Evolutionary conservation across 2,797 vertebrate species (phyloP).

Genomic region (Trichosurus vulpecula): DNA sequence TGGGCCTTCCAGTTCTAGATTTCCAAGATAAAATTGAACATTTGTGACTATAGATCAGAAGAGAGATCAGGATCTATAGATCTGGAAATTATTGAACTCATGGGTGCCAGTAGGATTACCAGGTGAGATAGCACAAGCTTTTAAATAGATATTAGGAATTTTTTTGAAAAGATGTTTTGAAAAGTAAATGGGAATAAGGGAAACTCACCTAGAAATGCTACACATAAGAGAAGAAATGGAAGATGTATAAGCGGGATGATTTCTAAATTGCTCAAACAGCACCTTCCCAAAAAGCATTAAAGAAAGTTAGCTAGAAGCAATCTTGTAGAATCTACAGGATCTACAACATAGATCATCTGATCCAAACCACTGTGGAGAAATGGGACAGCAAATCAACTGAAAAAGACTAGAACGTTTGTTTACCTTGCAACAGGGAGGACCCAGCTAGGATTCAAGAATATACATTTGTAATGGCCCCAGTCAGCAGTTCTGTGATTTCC

Average conservation of each 20-base stretch:
- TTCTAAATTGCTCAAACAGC: conserved; percentile 36
- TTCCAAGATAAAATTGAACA: neutral
- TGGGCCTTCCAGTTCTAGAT: neutral
- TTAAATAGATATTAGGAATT: neutral
- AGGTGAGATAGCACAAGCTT: neutral
- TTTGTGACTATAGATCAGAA: neutral
- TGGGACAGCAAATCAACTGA: neutral
- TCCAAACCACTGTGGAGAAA: neutral
- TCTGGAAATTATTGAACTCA: neutral
- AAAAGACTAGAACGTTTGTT: neutral
- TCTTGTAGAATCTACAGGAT: too few species aligned
- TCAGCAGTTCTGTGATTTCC: neutral
- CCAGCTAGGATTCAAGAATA: neutral
- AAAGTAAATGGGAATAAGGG: conserved; percentile 19
- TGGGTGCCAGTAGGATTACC: neutral
- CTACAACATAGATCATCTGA: too few species aligned
- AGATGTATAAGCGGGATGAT: neutral
- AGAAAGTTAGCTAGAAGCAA: neutral
- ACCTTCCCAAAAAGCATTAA: conserved; percentile 7
- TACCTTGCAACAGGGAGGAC: neutral
- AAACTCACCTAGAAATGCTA: conserved; percentile 44
- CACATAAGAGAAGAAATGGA: neutral
- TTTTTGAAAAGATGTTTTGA: neutral
- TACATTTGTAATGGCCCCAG: neutral
- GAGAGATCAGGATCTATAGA: neutral